Percentiles rank a stretch among this genome's conserved stretches.
Evolutionary conservation across 2,113 vertebrate genomes (phyloP).

Genomic region (Opisthocomus hoazin): DNA sequence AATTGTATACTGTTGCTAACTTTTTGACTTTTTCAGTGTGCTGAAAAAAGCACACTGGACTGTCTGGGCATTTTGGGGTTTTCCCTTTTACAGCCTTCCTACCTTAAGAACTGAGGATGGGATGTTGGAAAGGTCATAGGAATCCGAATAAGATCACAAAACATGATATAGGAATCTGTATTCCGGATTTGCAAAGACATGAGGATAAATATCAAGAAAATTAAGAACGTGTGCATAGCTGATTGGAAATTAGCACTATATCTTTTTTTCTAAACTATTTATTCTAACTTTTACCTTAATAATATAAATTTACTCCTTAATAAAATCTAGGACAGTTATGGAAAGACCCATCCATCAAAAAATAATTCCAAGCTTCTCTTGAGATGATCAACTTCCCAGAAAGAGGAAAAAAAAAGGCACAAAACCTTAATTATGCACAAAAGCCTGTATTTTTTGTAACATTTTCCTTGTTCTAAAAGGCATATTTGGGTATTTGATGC

Average conservation of each 20-base stretch:
- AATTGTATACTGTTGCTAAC: background rate
- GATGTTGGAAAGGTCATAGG: background rate
- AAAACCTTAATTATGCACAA: background rate
- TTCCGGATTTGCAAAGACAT: background rate
- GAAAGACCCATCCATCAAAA: background rate
- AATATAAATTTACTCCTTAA: background rate
- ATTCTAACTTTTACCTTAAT: background rate
- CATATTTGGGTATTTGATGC: background rate
- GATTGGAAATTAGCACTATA: background rate
- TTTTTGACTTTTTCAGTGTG: background rate
- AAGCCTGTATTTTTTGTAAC: background rate
- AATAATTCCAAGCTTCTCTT: background rate
- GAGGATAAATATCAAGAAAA: background rate
- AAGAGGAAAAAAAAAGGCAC: accelerated
- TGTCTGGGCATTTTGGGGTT: background rate
- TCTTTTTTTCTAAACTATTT: background rate
- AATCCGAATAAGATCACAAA: background rate
- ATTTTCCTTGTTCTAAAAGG: background rate
- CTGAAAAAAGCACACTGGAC: background rate
- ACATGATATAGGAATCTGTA: background rate
- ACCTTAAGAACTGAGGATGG: background rate
- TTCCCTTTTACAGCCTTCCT: background rate
- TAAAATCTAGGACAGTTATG: background rate
- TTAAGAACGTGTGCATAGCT: background rate
- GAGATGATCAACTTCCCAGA: background rate